Percentiles rank a stretch among this genome's conserved stretches.
Conservation (phyloP, 2,888 invertebrate species). For the Phytoseiulus persimilis region DNA sequence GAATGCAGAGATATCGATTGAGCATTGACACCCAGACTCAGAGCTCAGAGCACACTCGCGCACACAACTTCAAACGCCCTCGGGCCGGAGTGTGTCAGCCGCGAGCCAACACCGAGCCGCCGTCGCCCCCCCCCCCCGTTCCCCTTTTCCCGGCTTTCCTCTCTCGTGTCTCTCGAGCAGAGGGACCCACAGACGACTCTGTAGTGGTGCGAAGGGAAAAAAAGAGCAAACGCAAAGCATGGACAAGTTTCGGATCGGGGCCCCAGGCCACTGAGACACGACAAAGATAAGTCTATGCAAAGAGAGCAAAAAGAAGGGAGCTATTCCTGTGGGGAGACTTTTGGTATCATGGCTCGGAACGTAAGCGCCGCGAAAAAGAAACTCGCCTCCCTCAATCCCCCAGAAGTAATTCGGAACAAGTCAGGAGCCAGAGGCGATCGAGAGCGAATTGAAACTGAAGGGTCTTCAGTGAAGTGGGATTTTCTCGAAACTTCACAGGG, state of each 20-base stretch:
- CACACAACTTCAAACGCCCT: background rate
- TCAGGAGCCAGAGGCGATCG: too few species aligned
- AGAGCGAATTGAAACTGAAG: too few species aligned
- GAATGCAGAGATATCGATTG: background rate
- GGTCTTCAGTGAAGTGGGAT: too few species aligned
- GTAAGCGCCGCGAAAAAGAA: background rate
- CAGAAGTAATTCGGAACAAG: too few species aligned
- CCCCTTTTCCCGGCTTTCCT: background rate
- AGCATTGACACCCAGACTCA: background rate
- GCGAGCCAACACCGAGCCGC: background rate
- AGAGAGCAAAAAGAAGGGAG: background rate
- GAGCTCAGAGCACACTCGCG: background rate
- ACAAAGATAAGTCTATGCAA: background rate
- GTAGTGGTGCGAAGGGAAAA: background rate
- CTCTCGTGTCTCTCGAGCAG: background rate
- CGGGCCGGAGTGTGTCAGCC: background rate
- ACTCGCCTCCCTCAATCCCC: too few species aligned
- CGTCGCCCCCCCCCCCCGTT: background rate
- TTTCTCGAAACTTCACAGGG: too few species aligned
- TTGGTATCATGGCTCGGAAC: background rate
- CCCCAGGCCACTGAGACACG: background rate
- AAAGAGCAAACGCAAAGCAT: constrained; percentile 5
- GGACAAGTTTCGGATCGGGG: constrained; percentile 5
- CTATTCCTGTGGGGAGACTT: background rate
- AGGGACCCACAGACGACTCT: background rate